Evolutionary conservation across 2,113 vertebrate species (phyloP).

Genomic region (Hydropotes inermis): DNA sequence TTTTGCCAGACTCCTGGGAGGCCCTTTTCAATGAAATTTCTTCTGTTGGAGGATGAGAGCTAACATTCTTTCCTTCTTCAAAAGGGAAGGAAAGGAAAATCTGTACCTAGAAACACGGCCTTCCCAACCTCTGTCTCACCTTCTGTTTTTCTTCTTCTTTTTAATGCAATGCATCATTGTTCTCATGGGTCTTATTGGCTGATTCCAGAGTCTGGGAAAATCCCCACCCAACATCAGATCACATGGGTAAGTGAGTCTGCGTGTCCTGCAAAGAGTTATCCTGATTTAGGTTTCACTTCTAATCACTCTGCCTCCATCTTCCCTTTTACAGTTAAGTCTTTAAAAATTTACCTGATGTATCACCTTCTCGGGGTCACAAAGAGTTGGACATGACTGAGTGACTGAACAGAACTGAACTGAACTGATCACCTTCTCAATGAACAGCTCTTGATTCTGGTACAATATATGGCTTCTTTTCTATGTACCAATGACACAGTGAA

Average conservation of each 20-base stretch:
- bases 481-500: not conserved
- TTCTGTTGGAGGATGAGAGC: not conserved
- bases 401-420: too few relatives aligned
- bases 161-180: not conserved
- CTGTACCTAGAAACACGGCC: not conserved
- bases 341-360: not conserved
- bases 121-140: not conserved
- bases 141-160: not conserved
- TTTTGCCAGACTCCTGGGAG: not conserved
- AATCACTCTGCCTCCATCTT: not conserved
- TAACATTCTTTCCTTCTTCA: not conserved
- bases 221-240: not conserved
- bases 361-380: not conserved
- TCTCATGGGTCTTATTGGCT: not conserved
- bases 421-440: not conserved
- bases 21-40: not conserved
- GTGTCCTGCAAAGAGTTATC: not conserved
- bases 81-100: not conserved
- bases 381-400: too few relatives aligned
- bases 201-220: not conserved
- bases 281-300: not conserved
- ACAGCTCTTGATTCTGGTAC: not conserved
- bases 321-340: not conserved
- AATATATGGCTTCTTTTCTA: not conserved
- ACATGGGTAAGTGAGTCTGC: not conserved